phyloP scores from a whole-genome alignment of 2,797 vertebrate genomes.

The Nannoperca australis region DNA sequence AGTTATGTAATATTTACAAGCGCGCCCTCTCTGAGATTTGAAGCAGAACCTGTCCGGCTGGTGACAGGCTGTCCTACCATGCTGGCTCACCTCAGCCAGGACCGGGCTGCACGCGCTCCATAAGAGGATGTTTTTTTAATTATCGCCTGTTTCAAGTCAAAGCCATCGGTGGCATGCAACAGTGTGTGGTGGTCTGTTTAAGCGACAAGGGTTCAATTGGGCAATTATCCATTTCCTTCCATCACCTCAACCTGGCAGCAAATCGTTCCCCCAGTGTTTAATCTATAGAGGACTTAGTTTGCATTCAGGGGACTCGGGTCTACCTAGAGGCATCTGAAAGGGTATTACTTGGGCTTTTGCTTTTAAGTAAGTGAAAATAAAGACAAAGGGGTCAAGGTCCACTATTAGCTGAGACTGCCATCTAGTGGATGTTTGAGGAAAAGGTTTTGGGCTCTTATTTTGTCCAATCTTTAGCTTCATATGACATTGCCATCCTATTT shows the following conservation, averaged over 20 bases:
- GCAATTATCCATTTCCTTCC: neutral
- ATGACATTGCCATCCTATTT: neutral
- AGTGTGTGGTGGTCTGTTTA: neutral
- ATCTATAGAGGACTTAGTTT: neutral
- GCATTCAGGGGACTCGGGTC: neutral
- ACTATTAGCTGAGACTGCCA: slow-evolving; percentile 27
- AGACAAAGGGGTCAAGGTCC: slow-evolving; percentile 24
- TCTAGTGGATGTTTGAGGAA: slow-evolving; percentile 45
- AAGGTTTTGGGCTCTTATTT: neutral
- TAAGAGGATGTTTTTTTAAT: neutral
- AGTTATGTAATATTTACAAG: slow-evolving; percentile 67
- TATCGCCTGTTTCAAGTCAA: neutral
- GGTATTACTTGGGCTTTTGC: neutral
- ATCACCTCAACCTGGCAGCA: neutral
- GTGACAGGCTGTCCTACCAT: slow-evolving; percentile 10
- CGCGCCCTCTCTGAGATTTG: slow-evolving; percentile 26
- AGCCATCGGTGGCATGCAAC: neutral
- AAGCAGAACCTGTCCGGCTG: slow-evolving; percentile 39
- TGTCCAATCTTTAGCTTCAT: neutral
- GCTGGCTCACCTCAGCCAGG: slow-evolving; percentile 5
- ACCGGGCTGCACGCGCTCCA: neutral
- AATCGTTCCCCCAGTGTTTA: neutral
- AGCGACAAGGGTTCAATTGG: neutral
- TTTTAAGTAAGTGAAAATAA: neutral
- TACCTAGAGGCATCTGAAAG: neutral